Conservation (phyloP, 30 jellyfish, hydroid and myxozoan species). For the Hydractinia symbiolongicarpus region DNA sequence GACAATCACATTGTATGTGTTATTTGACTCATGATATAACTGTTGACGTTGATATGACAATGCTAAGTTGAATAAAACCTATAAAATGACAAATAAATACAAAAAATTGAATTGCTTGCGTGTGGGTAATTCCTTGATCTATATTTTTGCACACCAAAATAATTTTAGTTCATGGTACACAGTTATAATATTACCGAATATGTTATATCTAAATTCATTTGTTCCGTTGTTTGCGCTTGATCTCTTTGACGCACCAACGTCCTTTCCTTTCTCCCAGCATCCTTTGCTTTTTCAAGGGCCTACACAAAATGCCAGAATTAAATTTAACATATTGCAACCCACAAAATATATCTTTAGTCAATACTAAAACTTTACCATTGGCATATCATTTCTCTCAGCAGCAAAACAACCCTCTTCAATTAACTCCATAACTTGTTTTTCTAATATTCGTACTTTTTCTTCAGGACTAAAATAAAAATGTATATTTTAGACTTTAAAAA, state of each 20-base stretch:
- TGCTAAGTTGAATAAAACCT: slow-evolving; percentile 95
- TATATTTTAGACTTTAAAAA: background rate
- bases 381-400: slow-evolving; percentile 73
- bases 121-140: background rate
- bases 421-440: slow-evolving; percentile 84
- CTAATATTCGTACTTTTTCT: slow-evolving; percentile 78
- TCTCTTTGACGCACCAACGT: slow-evolving; percentile 80
- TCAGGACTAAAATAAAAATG: slow-evolving; percentile 70
- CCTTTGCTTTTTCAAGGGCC: slow-evolving; percentile 98
- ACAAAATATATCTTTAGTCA: background rate
- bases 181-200: slow-evolving; percentile 66
- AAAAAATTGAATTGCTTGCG: too few relatives aligned
- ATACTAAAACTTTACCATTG: slow-evolving; percentile 43
- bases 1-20: slow-evolving; percentile 89
- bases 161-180: background rate
- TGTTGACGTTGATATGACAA: slow-evolving; percentile 73
- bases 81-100: background rate
- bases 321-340: background rate
- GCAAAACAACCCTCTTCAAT: slow-evolving; percentile 94
- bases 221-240: slow-evolving; percentile 78
- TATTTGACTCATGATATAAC: slow-evolving; percentile 87
- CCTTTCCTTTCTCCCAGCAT: slow-evolving; percentile 97
- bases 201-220: slow-evolving; percentile 87
- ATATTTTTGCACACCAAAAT: background rate
- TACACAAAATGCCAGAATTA: background rate